phyloP scores from a whole-genome alignment of 2,113 vertebrate species.

The Columbina picui region DNA sequence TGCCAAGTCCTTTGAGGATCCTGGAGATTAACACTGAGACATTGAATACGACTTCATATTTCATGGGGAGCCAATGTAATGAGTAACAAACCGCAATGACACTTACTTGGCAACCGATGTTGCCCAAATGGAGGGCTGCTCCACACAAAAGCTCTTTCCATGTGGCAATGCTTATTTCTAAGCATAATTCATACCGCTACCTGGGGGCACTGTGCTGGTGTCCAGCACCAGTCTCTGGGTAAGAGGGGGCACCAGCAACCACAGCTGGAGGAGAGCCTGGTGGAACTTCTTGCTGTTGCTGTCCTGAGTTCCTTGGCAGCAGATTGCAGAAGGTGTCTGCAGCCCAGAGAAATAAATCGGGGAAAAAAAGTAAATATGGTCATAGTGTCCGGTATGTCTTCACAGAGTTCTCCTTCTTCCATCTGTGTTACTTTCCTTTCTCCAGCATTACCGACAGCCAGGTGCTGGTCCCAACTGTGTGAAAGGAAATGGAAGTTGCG shows the following conservation, averaged over 20 bases:
- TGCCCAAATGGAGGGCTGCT: not conserved
- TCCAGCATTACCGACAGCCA: not conserved
- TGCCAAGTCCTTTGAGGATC: not conserved
- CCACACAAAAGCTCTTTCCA: not conserved
- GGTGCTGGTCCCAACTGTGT: not conserved
- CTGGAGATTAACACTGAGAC: slow-evolving; percentile 15
- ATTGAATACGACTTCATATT: not conserved
- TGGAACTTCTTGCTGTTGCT: not conserved
- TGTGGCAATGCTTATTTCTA: not conserved
- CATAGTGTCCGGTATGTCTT: not conserved
- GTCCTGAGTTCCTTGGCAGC: not conserved
- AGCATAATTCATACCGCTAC: not conserved
- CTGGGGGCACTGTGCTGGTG: not conserved
- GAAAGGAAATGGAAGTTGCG: not conserved
- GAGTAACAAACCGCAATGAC: not conserved
- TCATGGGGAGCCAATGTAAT: not conserved
- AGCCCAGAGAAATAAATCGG: not conserved
- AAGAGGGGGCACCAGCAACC: not conserved
- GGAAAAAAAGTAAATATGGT: not conserved
- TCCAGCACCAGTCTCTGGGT: not conserved
- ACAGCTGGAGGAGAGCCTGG: not conserved
- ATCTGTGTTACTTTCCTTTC: not conserved
- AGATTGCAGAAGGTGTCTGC: not conserved
- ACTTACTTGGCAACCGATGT: not conserved
- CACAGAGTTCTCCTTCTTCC: not conserved